Base-by-base conservation (phyloP, 2,888 invertebrate genomes). In the Polydrusus cervinus region DNA sequence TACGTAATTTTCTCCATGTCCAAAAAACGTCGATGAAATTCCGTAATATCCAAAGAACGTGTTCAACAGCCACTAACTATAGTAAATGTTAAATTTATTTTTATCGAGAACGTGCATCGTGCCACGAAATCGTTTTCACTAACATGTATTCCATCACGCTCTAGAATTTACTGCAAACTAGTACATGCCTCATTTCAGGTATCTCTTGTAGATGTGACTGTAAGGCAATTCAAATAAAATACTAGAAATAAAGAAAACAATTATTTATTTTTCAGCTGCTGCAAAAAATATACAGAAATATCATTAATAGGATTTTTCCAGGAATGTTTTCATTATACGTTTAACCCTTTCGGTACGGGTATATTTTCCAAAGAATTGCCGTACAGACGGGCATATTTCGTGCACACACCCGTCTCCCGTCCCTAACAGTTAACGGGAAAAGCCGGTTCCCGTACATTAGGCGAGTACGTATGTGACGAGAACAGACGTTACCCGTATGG, bases 31-130 rank as follows among this genome's bases (percentile, higher is more conserved):
- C 51, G 0, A 53, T 30, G n/a, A 38, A 38, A 5, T 9, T 60
- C 9, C 11, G 18, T 11, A 60, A 64, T 45, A 49, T n/a, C 7
- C 20, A 40, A 53, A 53, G 71, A 66, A 71, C 75, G 75, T 75
- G 75, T 66, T 75, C 66, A 75, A 75, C 75, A 75, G 66, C 75
- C 75, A 71, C 64, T 71, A 75, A 70, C 74, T 64, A 70, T 70
- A 34, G 18, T 45, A 55, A 47, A 75, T 71, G 65, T 70, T 66
- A 25, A 64, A 65, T 75, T 69, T 71, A 75, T 71, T 75, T 74
- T 71, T 75, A 75, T 75, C 34, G 65, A 38, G 38, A 66, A 75
- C 75, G 75, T 75, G 75, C 60, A 67, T 64, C 69, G 60, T 69
- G 62, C 73, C 14, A n/a, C 18, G 38, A 74, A 64, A 68, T 53